Conservation (phyloP, 2,113 vertebrate species). For the Scomber scombrus region DNA sequence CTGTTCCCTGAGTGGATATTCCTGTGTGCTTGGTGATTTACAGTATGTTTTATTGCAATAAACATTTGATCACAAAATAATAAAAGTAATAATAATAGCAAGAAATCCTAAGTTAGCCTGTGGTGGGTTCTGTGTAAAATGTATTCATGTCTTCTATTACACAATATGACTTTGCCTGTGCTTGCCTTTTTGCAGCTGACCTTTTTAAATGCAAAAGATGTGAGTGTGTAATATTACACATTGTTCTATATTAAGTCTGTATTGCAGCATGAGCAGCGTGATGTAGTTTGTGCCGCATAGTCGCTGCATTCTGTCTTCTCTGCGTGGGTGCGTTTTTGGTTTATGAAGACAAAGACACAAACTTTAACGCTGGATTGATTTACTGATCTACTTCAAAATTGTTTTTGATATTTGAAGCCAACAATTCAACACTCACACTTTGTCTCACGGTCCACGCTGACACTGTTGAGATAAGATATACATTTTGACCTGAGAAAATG, state of each 20-base stretch:
- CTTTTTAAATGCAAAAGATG: conserved; percentile 41
- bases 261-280: background rate
- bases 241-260: conserved; percentile 2
- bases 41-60: too few relatives aligned
- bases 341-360: conserved; percentile 12
- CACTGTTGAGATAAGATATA: background rate
- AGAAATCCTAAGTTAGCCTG: background rate
- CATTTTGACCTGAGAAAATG: conserved; percentile 8
- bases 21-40: too few relatives aligned
- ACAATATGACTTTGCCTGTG: conserved; percentile 19
- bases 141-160: conserved; percentile 29
- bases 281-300: background rate
- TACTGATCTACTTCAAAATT: conserved; percentile 1
- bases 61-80: too few relatives aligned
- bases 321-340: background rate
- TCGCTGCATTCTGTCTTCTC: background rate
- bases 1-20: too few relatives aligned
- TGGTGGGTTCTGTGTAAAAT: conserved; percentile 9
- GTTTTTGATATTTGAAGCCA: background rate
- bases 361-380: background rate
- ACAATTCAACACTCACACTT: conserved; percentile 1
- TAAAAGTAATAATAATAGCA: too few relatives aligned
- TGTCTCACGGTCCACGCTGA: conserved; percentile 4
- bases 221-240: conserved; percentile 25
- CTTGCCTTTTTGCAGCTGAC: conserved; percentile 27